Conservation (phyloP, 2,113 vertebrate species). For the Benitochromis conjunctus region DNA sequence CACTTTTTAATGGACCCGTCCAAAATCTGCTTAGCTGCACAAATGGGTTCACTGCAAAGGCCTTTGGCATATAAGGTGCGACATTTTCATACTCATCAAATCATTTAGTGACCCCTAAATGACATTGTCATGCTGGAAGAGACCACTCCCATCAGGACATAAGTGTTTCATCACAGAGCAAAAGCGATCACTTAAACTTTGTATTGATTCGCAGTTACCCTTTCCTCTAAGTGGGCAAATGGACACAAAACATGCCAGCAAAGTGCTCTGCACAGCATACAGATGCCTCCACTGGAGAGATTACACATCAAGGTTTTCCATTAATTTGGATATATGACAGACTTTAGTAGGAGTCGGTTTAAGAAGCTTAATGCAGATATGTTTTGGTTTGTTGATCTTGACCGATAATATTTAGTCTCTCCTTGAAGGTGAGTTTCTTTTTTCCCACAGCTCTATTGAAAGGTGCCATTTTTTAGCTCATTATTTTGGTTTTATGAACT, state of each 20-base stretch:
- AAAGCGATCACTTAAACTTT: neutral
- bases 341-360: neutral
- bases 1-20: neutral
- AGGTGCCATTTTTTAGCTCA: neutral
- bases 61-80: neutral
- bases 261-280: neutral
- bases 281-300: neutral
- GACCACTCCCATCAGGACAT: neutral
- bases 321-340: neutral
- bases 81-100: neutral
- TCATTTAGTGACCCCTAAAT: neutral
- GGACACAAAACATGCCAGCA: neutral
- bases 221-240: neutral
- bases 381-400: neutral
- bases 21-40: neutral
- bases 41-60: neutral
- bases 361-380: neutral
- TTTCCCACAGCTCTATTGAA: neutral
- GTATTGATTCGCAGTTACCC: neutral
- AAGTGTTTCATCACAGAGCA: neutral
- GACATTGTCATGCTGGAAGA: neutral
- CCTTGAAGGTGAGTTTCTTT: neutral
- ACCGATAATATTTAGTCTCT: neutral
- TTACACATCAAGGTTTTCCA: neutral
- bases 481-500: neutral